A percentile compares a stretch with the other conserved stretches of the same genome.
Evolutionary conservation across 1,140 invertebrate species (phyloP).

Genomic region (Tetramorium simillimum): DNA sequence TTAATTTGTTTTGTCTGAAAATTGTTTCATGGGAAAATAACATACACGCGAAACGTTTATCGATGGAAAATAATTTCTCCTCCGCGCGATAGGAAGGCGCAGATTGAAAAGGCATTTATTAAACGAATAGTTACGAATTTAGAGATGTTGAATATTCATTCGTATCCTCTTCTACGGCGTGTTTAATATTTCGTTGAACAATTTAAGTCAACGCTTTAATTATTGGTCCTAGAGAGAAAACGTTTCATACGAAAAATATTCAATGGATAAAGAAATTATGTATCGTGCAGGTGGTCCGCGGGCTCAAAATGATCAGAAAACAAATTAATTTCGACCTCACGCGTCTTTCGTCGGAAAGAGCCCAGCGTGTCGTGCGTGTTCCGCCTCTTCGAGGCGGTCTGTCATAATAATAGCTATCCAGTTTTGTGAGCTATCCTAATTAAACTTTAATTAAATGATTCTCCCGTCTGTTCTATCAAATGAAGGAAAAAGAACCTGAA

Average conservation of each 20-base stretch:
- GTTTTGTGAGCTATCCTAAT: slow-evolving; percentile 17
- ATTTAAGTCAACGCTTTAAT: slow-evolving; percentile 32
- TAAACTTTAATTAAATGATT: slow-evolving; percentile 50
- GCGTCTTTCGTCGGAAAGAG: slow-evolving; percentile 26
- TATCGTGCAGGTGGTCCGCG: slow-evolving; percentile 24
- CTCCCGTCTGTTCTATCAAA: not conserved
- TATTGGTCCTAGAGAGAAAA: not conserved
- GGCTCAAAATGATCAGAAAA: slow-evolving; percentile 17
- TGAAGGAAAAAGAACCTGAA: not conserved
- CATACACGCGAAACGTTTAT: not conserved
- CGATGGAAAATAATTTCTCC: slow-evolving; percentile 25
- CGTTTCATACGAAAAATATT: slow-evolving; percentile 22
- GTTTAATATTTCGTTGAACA: slow-evolving; percentile 31
- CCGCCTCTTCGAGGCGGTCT: slow-evolving; percentile 15
- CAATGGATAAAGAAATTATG: not conserved
- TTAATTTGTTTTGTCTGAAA: not conserved
- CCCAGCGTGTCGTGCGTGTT: not conserved
- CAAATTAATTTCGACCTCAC: slow-evolving; percentile 53
- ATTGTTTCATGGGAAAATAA: not conserved
- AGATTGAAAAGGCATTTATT: slow-evolving; percentile 61
- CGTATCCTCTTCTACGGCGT: slow-evolving; percentile 21
- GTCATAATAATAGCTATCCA: slow-evolving; percentile 44
- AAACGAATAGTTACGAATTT: slow-evolving; percentile 49
- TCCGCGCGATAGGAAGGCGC: not conserved
- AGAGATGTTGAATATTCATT: slow-evolving; percentile 54